Percentiles rank a stretch among this genome's conserved stretches.
These are phyloP conservation scores for Zoanthus sansibaricus DNA, from an alignment of 92 coral and sea anemone genomes.

Conservation along the genomic window DNA sequence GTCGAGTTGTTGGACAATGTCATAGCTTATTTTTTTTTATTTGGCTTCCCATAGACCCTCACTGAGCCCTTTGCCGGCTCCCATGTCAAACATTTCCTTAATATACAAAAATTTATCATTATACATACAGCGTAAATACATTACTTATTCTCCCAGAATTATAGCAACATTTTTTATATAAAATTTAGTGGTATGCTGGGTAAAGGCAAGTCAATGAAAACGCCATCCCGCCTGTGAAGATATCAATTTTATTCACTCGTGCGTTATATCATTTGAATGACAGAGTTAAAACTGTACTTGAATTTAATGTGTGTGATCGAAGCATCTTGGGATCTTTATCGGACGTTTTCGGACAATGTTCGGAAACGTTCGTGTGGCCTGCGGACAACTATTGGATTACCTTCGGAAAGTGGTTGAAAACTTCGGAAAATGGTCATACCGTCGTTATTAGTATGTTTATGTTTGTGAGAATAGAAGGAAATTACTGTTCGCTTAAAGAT, in stretches of 20 bases:
- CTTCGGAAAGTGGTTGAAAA: too few species aligned
- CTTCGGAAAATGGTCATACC: not conserved
- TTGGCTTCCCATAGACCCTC: conserved; percentile 21
- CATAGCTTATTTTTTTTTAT: not conserved
- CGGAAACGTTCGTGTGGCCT: too few species aligned
- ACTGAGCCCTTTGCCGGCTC: not conserved
- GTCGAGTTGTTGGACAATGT: not conserved
- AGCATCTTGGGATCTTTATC: too few species aligned
- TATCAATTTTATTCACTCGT: conserved; percentile 16
- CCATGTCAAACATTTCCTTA: conserved; percentile 16
- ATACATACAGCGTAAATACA: conserved; percentile 11
- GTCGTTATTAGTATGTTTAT: not conserved
- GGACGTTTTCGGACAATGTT: not conserved
- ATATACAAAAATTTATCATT: conserved; percentile 26
- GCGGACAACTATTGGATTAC: too few species aligned
- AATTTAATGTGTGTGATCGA: too few species aligned
- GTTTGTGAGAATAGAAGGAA: not conserved
- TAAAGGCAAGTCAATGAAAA: conserved; percentile 17
- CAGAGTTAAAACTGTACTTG: conserved; percentile 16
- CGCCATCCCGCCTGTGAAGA: conserved; percentile 32
- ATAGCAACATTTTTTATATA: conserved; percentile 2
- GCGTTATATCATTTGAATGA: conserved; percentile 7
- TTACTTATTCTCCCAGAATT: conserved; percentile 15
- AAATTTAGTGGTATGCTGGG: too few species aligned
- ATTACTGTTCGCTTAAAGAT: conserved; percentile 36